phyloP scores from a whole-genome alignment of 2,888 invertebrate species.

The Andrena praecox region DNA sequence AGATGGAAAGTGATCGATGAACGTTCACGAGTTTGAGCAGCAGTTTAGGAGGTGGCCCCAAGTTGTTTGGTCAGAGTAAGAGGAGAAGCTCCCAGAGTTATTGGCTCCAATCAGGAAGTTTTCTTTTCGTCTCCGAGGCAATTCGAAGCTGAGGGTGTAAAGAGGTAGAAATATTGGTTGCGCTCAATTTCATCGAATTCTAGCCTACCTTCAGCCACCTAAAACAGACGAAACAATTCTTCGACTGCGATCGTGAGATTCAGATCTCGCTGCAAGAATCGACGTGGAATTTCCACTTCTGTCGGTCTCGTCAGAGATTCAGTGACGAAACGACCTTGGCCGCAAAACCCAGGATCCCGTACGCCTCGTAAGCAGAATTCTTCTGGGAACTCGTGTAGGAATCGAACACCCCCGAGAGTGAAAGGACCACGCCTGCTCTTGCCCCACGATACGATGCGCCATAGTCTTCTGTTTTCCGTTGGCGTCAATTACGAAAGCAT shows the following conservation, averaged over 20 bases:
- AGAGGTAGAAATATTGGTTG: no score
- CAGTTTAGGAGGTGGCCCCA: background rate
- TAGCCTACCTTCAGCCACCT: no score
- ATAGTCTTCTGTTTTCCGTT: slow-evolving; percentile 43
- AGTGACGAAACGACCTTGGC: slow-evolving; percentile 71
- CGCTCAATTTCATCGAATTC: no score
- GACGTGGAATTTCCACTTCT: slow-evolving; percentile 10
- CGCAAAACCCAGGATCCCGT: slow-evolving; percentile 66
- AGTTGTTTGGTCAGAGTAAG: background rate
- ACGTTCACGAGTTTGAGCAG: background rate
- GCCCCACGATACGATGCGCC: slow-evolving; percentile 27
- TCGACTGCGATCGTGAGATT: background rate
- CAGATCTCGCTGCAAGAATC: background rate
- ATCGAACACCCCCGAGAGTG: slow-evolving; percentile 71
- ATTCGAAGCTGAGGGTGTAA: no score
- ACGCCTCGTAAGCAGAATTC: slow-evolving; percentile 67
- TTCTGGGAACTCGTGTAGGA: slow-evolving; percentile 67
- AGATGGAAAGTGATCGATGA: background rate
- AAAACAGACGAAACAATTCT: background rate
- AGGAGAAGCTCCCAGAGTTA: no score
- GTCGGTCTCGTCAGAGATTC: slow-evolving; percentile 26
- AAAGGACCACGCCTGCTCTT: slow-evolving; percentile 71
- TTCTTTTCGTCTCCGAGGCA: no score
- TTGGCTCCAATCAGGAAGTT: no score
- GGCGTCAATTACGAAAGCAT: slow-evolving; percentile 54